Evolutionary conservation across 2,113 vertebrate species (phyloP), one percentile per base, ranked within the genome.

Genomic region (Myrmophylax atrothorax): DNA sequence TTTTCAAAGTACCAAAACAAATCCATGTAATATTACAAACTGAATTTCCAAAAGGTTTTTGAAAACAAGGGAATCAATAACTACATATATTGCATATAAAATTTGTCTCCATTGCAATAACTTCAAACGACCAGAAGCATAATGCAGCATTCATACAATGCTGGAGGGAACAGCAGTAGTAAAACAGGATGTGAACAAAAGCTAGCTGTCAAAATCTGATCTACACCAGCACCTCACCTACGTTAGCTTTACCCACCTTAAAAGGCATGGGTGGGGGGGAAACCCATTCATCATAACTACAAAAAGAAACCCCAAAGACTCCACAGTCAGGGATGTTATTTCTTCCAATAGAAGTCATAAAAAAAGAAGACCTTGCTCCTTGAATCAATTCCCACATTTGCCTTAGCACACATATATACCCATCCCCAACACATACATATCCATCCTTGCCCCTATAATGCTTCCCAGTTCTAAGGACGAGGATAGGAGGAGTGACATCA

Each of bases 121-220:
- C 29, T 81, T 29, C 37, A 88, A 50, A 88, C 19, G 90, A 72
- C 28, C 59, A 69, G 90, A 89, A 95, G 50, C 15, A 31, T 4
- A 82, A 73, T 2, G 4, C 23, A 50, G 35, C 28, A 63, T 91
- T 80, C 64, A 35, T 6, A 24, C 35, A 77, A 47, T 2, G 1
- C 60, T 53, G 49, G 68, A 94, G 77, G 86, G 94, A 96, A 84
- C 14, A 70, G 26, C 58, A 63, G 25, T 4, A 80, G n/a, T 47
- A 67, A 37, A 96, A 94, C 52, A 92, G 85, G 85, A 94, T 75
- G 64, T 64, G 60, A 91, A 83, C 46, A 56, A 24, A 88, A 88
- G 44, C 42, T 55, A 83, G 73, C 67, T 76, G 11, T 58, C 44
- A 3, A 77, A 87, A 44, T 16, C 72, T 60, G n/a, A 84, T 6